Conservation (phyloP, 2,797 vertebrate genomes). For the Mus minutoides region DNA sequence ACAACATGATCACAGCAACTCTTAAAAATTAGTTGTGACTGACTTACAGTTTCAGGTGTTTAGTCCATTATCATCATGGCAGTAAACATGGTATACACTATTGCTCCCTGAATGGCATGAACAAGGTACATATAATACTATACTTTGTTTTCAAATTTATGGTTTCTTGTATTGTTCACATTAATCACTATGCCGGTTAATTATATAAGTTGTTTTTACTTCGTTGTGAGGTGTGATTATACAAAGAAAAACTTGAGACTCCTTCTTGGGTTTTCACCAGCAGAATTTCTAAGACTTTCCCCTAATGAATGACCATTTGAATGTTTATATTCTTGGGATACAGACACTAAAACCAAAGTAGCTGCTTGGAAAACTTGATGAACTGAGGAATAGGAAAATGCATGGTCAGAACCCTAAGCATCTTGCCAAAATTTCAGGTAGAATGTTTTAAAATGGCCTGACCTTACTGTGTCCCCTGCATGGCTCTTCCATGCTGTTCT, state of each 20-base stretch:
- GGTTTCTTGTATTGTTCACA: neutral
- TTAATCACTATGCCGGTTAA: neutral
- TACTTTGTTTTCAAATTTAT: neutral
- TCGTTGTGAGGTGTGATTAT: neutral
- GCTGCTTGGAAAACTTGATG: neutral
- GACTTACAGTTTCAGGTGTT: neutral
- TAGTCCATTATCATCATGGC: neutral
- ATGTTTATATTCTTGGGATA: neutral
- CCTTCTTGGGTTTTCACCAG: neutral
- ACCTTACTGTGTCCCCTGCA: neutral
- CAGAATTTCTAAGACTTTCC: neutral
- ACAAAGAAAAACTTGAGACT: slow-evolving; percentile 11
- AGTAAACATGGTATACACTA: neutral
- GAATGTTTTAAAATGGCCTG: neutral
- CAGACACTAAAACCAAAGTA: neutral
- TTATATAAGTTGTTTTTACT: neutral
- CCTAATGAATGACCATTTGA: neutral
- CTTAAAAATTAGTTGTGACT: neutral
- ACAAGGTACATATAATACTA: neutral
- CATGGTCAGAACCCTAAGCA: neutral
- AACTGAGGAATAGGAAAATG: neutral
- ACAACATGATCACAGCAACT: neutral
- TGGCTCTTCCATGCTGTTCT: neutral
- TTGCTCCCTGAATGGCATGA: neutral
- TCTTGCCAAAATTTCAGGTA: neutral